Conservation (phyloP, 2,113 vertebrate species). For the Strix aluco region DNA sequence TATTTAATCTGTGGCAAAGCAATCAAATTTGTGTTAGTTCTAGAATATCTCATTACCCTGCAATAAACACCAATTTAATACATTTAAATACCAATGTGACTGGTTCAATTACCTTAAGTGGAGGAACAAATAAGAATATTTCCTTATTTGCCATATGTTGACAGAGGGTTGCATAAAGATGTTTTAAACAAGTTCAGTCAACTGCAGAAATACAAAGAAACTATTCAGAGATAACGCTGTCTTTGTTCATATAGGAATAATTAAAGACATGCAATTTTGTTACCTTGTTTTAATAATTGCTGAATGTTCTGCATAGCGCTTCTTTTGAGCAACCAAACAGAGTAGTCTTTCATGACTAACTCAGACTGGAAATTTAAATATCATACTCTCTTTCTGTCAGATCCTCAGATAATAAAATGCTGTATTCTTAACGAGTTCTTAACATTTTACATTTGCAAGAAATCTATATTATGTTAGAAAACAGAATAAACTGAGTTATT, state of each 20-base stretch:
- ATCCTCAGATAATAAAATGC: constrained; percentile 2
- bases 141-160: constrained; percentile 57
- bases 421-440: not conserved
- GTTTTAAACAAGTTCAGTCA: constrained; percentile 63
- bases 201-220: constrained; percentile 62
- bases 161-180: constrained; percentile 42
- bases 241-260: constrained; percentile 65
- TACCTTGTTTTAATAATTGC: constrained; percentile 68
- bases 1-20: constrained; percentile 46
- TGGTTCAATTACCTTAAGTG: constrained; percentile 16
- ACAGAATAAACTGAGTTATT: not conserved
- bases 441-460: constrained; percentile 3
- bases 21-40: constrained; percentile 32
- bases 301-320: constrained; percentile 20
- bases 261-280: constrained; percentile 57
- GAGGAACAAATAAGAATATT: constrained; percentile 57
- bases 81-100: constrained; percentile 23
- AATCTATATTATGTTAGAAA: not conserved
- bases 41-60: constrained; percentile 54
- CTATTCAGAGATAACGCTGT: constrained; percentile 26
- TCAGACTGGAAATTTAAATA: constrained; percentile 25
- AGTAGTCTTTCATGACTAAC: constrained; percentile 22
- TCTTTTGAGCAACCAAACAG: constrained; percentile 12
- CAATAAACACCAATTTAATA: constrained; percentile 46
- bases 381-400: not conserved